Percentiles rank a stretch among this genome's conserved stretches.
Conservation (phyloP, 2,113 vertebrate genomes). For the Elaphurus davidianus region DNA sequence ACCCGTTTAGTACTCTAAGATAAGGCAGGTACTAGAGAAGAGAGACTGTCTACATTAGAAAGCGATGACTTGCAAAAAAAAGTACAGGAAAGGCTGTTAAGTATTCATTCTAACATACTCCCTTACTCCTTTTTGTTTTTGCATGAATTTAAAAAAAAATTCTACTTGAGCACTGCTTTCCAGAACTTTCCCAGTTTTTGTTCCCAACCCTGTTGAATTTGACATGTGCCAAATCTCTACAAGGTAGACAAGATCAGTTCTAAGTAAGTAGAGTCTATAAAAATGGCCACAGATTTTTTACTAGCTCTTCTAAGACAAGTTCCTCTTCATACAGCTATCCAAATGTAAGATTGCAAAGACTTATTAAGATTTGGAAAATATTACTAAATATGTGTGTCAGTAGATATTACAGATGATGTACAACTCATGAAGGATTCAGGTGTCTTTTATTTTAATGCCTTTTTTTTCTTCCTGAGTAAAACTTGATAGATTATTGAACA, state of each 20-base stretch:
- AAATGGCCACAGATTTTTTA: neutral
- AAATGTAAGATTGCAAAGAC: neutral
- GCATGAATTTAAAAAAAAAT: neutral
- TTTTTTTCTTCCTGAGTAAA: neutral
- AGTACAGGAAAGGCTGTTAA: neutral
- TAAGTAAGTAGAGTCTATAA: conserved; percentile 40
- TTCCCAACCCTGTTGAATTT: neutral
- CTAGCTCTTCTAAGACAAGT: conserved; percentile 8
- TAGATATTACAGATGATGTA: neutral
- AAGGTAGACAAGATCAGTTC: conserved; percentile 11
- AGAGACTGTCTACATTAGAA: neutral
- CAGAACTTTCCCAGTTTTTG: neutral
- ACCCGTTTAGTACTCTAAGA: neutral
- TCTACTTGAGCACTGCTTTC: neutral
- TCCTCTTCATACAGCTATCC: neutral
- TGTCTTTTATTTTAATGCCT: conserved; percentile 10
- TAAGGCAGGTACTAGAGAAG: neutral
- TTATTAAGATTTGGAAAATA: conserved; percentile 30
- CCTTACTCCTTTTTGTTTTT: neutral
- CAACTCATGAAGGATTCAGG: neutral
- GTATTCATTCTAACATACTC: neutral
- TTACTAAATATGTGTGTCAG: neutral
- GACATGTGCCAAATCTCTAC: conserved; percentile 1
- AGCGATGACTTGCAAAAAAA: neutral
- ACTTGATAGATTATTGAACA: neutral